phyloP scores from a whole-genome alignment of 2,797 vertebrate species.

The Tarsius wallacei region DNA sequence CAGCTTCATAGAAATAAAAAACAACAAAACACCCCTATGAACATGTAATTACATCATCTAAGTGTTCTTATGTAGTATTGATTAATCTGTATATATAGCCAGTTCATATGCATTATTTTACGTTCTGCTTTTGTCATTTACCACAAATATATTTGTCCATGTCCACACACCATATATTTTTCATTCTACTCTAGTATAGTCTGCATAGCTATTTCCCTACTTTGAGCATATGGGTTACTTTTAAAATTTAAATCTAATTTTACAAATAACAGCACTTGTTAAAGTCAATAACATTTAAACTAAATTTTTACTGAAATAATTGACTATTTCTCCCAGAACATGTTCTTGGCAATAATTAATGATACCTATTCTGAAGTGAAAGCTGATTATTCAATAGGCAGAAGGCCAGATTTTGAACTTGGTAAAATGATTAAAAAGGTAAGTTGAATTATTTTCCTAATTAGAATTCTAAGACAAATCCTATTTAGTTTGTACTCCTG shows the following conservation, averaged over 20 bases:
- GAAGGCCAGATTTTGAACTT: constrained; percentile 94
- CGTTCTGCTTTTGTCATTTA: constrained; percentile 43
- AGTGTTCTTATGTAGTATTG: not conserved
- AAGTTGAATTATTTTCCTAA: constrained; percentile 76
- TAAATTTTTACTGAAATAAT: constrained; percentile 71
- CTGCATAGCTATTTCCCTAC: constrained; percentile 1
- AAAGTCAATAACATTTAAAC: constrained; percentile 38
- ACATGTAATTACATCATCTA: not conserved
- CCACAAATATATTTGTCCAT: not conserved
- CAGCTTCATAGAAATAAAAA: not conserved
- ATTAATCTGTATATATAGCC: not conserved
- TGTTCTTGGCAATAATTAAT: constrained; percentile 98
- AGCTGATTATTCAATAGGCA: constrained; percentile 94
- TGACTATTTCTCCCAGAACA: constrained; percentile 92
- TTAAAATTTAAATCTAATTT: constrained; percentile 62
- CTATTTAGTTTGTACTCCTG: constrained; percentile 2
- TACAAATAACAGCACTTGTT: constrained; percentile 51
- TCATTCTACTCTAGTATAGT: not conserved
- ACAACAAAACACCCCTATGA: not conserved
- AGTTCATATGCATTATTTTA: constrained; percentile 4
- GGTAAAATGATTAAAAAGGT: constrained; percentile 95
- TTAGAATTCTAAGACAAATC: constrained; percentile 42
- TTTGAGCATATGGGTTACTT: not conserved
- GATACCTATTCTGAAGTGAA: constrained; percentile 97
- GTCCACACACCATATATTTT: not conserved